A percentile compares a stretch with the other conserved stretches of the same genome.
These are phyloP conservation scores for Limonius californicus DNA, from an alignment of 1,140 invertebrate species.

Conservation along the genomic window DNA sequence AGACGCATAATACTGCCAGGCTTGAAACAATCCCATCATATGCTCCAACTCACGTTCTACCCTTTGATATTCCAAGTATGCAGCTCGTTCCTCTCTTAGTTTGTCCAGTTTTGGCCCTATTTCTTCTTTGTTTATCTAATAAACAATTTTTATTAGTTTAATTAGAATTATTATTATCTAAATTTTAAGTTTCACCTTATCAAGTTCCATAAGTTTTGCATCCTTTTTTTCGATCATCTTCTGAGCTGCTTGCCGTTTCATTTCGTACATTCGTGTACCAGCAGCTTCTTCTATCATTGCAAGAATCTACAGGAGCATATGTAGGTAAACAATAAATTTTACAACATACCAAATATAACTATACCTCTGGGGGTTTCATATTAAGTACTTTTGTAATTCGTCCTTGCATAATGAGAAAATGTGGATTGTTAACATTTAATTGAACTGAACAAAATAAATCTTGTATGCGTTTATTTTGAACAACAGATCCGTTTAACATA, in stretches of 20 bases:
- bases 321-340: background rate
- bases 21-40: slow-evolving; percentile 70
- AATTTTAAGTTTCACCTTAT: too few species aligned
- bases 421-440: slow-evolving; percentile 98
- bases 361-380: slow-evolving; percentile 95
- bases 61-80: slow-evolving; percentile 88
- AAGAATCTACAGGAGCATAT: slow-evolving; percentile 74
- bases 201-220: too few species aligned
- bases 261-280: slow-evolving; percentile 96
- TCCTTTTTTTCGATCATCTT: too few species aligned
- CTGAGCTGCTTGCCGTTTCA: slow-evolving; percentile 69
- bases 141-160: slow-evolving; percentile 22
- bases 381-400: slow-evolving; percentile 98
- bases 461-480: slow-evolving; percentile 82
- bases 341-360: background rate
- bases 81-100: slow-evolving; percentile 77
- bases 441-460: slow-evolving; percentile 97
- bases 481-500: slow-evolving; percentile 89
- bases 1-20: slow-evolving; percentile 66
- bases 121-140: slow-evolving; percentile 80
- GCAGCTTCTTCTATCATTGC: slow-evolving; percentile 99
- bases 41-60: slow-evolving; percentile 83
- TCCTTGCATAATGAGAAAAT: slow-evolving; percentile 99
- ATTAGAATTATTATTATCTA: slow-evolving; percentile 1
- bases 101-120: slow-evolving; percentile 84